Conservation (phyloP, 2,113 vertebrate genomes). For the Lates calcarifer region DNA sequence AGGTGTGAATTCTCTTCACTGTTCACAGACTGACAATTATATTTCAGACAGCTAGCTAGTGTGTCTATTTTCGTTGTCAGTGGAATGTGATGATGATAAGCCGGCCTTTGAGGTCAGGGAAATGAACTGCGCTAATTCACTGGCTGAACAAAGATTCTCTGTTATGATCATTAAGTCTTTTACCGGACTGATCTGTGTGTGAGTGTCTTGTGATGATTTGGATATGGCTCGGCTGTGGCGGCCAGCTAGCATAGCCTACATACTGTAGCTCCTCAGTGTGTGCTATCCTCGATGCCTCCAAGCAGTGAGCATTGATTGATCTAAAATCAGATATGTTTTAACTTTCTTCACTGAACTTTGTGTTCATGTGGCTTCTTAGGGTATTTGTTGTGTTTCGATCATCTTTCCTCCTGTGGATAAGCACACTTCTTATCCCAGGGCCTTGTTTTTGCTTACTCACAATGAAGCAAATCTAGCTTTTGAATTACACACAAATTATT, state of each 20-base stretch:
- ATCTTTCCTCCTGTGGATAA: conserved; percentile 1
- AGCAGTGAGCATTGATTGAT: conserved; percentile 37
- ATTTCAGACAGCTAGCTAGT: conserved; percentile 1
- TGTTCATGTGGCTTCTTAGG: conserved; percentile 9
- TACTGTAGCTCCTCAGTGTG: conserved; percentile 14
- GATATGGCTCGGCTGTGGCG: conserved; percentile 22
- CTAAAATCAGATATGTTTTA: conserved; percentile 28
- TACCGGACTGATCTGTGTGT: conserved; percentile 44
- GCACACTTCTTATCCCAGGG: not conserved
- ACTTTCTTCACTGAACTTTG: conserved; percentile 36
- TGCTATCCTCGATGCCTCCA: conserved; percentile 15
- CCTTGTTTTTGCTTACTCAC: not conserved
- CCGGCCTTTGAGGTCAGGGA: conserved; percentile 27
- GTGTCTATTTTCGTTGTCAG: not conserved
- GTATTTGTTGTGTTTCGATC: conserved; percentile 2
- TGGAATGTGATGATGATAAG: conserved; percentile 8
- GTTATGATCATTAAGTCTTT: conserved; percentile 45
- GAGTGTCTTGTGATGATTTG: conserved; percentile 72
- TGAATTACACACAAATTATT: not conserved
- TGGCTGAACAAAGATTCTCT: conserved; percentile 67
- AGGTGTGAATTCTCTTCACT: not conserved
- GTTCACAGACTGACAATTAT: not conserved
- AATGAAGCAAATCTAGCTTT: not conserved
- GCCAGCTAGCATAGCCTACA: conserved; percentile 35
- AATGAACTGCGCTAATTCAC: conserved; percentile 51